Percentiles rank a stretch among this genome's conserved stretches.
Evolutionary conservation across 2,888 invertebrate genomes (phyloP).

Genomic region (Eristalinus sepulchralis): DNA sequence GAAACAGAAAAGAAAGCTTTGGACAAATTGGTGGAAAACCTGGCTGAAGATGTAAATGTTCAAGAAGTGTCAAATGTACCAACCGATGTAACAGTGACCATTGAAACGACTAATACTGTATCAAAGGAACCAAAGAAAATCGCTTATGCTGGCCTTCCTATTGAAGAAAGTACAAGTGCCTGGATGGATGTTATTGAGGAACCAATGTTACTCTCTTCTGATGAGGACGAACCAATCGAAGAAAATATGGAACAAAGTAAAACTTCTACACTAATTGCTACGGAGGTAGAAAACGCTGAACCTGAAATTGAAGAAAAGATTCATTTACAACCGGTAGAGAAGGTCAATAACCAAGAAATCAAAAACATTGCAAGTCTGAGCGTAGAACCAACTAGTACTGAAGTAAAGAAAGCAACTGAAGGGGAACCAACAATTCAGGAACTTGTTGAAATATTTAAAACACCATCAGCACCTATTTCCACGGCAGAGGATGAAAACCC

Average conservation of each 20-base stretch:
- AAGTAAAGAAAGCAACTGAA: neutral
- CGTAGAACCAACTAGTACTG: neutral
- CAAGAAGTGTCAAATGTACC: too few species aligned
- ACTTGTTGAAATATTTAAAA: neutral
- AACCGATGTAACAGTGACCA: too few species aligned
- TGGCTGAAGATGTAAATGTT: too few species aligned
- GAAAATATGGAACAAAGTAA: neutral
- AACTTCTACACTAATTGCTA: neutral
- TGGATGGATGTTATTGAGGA: constrained; percentile 72
- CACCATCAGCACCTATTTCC: neutral
- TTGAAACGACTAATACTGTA: too few species aligned
- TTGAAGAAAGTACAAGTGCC: constrained; percentile 73
- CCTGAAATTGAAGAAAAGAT: neutral
- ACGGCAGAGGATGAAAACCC: neutral
- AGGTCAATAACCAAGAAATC: neutral
- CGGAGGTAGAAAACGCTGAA: neutral
- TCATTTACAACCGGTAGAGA: neutral
- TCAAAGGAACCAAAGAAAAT: neutral
- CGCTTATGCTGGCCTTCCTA: constrained; percentile 72
- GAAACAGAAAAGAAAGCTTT: too few species aligned
- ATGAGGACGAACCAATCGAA: constrained; percentile 69
- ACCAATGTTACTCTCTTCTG: constrained; percentile 69
- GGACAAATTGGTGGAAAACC: too few species aligned
- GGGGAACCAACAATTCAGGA: neutral
- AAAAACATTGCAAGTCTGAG: neutral